phyloP scores from a whole-genome alignment of 2,888 invertebrate species.

The Galerucella calmariensis region DNA sequence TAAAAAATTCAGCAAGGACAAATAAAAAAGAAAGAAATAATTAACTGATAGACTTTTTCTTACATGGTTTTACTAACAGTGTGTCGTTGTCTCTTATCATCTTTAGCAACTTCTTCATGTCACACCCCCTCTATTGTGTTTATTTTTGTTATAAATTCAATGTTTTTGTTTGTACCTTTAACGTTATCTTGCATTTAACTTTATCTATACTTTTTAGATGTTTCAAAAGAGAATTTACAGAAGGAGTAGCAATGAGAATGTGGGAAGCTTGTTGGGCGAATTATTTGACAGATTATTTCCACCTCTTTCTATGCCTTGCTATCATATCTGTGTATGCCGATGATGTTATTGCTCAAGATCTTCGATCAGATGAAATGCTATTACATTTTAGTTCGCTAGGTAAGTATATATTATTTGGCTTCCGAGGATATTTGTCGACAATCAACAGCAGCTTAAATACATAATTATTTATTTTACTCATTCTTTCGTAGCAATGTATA shows the following conservation, averaged over 20 bases:
- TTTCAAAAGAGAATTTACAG: constrained; percentile 92
- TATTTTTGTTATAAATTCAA: no score
- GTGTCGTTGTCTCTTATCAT: no score
- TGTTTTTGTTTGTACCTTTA: no score
- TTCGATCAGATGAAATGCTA: constrained; percentile 94
- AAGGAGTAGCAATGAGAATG: constrained; percentile 88
- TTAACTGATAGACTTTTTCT: no score
- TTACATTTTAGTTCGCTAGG: constrained; percentile 92
- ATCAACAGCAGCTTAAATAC: no score
- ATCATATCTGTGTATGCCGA: constrained; percentile 93
- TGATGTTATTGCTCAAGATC: constrained; percentile 91
- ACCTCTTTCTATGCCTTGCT: constrained; percentile 92
- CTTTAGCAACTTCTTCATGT: no score
- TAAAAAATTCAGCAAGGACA: no score
- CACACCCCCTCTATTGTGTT: no score
- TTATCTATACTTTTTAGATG: constrained; percentile 68
- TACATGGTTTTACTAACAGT: no score
- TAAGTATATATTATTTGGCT: constrained; percentile 54
- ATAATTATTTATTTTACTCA: background rate
- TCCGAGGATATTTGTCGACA: no score
- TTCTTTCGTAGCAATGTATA: constrained; percentile 84
- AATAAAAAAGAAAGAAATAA: no score
- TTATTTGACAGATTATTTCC: constrained; percentile 95
- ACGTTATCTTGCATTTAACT: no score
- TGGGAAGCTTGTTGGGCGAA: constrained; percentile 99